Evolutionary conservation across 1,140 invertebrate genomes (phyloP), one percentile per base, ranked within the genome.

Genomic region (Bombus difficillimus): DNA sequence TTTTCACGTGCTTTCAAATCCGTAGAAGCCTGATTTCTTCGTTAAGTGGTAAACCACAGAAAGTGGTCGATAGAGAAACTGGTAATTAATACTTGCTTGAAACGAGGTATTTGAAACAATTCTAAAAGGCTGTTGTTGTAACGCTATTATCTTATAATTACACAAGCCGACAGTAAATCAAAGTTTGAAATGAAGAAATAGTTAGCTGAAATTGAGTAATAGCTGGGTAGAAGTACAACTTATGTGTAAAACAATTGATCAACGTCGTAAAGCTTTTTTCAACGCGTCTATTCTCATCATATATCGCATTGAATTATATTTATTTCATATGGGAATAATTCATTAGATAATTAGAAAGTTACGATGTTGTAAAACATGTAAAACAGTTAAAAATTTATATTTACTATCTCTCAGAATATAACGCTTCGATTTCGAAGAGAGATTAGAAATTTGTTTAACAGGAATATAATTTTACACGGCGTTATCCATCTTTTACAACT

Each of bases 1-100:
- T 80, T 85, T 72, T 85, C 83, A 64, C 68, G 53, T 72, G 75
- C 62, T 57, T 77, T 77, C 59, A 15, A 39, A 25, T 77, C 18
- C 9, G 43, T 34, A 74, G 41, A 77, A 41, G 62, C 22, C 57
- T 22, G 72, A 39, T 66, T 75, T 83, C 72, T 75, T 25, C 22
- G 77, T 34, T n/a, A 39, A 47, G 39, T 9, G 15, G 2, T 47
- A 34, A 6, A 12, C 32, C 15, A n/a, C 34, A 9, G 34, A 53
- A 22, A 68, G 34, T 32, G 22, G 15, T 12, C 3, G 32, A 8
- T 5, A 25, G 15, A 37, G 53, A 53, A 83, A 72, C 28, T n/a
- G 53, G 10, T 25, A 71, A 72, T 53, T 64, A 62, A 76, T 59
- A 37, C 66, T 25, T 37, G 25, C 32, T 13, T 8, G 74, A 39